phyloP scores from a whole-genome alignment of 2,797 vertebrate genomes.

The Mormyrops attenuatus region DNA sequence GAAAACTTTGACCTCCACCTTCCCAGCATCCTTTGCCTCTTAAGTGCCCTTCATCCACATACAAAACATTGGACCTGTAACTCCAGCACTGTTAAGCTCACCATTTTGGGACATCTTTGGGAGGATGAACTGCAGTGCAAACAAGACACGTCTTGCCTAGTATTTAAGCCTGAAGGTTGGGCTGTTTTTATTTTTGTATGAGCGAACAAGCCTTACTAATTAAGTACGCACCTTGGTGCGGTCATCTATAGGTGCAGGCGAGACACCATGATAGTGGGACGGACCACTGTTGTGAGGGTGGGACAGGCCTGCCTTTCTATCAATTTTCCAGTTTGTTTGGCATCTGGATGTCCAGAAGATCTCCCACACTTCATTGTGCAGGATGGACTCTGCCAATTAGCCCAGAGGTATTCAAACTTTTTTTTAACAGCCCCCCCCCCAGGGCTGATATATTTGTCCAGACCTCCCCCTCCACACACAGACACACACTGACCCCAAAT shows the following conservation, averaged over 20 bases:
- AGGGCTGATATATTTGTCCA: neutral
- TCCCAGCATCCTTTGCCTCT: neutral
- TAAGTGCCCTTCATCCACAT: neutral
- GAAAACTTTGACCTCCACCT: neutral
- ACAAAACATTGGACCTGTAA: neutral
- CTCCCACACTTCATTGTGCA: neutral
- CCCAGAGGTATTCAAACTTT: neutral
- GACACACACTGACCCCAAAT: neutral
- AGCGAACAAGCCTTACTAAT: conserved; percentile 21
- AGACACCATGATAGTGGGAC: conserved; percentile 39
- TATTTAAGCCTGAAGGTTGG: conserved; percentile 6
- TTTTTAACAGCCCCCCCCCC: neutral
- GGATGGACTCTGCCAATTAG: too few relatives aligned
- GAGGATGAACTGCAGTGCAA: neutral
- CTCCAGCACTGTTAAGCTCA: neutral
- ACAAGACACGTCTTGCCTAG: neutral
- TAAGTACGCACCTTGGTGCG: neutral
- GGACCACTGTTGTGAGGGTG: neutral
- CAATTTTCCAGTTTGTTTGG: neutral
- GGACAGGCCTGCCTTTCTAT: conserved; percentile 16
- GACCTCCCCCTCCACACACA: neutral
- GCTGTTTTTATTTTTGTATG: conserved; percentile 20
- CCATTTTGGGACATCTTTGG: neutral
- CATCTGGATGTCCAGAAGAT: neutral
- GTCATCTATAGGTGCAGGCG: neutral